These are phyloP conservation scores for Mohoua ochrocephala DNA, from an alignment of 2,113 vertebrate genomes.

Conservation along the genomic window DNA sequence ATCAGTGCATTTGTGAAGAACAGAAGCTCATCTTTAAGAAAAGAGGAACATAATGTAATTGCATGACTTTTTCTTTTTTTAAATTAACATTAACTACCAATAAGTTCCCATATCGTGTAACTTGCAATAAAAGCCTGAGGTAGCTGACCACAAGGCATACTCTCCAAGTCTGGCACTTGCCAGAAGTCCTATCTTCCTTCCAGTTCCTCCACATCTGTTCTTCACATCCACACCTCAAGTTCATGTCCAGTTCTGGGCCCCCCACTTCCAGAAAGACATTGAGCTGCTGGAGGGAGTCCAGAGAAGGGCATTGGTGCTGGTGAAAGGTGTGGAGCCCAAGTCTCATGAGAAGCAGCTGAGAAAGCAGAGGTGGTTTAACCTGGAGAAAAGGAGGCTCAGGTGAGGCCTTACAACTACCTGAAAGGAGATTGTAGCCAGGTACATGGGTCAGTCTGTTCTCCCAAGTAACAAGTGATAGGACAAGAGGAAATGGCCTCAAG, in stretches of 20 bases:
- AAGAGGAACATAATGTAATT: background rate
- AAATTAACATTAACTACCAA: background rate
- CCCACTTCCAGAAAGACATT: background rate
- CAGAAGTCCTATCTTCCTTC: background rate
- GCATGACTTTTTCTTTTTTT: background rate
- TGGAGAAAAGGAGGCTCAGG: background rate
- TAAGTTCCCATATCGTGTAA: background rate
- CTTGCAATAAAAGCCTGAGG: background rate
- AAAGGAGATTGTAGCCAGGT: background rate
- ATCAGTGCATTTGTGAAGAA: background rate
- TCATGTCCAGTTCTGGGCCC: background rate
- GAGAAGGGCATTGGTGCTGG: background rate
- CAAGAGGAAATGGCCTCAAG: background rate
- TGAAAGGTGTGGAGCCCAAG: background rate
- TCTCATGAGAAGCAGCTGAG: background rate
- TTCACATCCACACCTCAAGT: background rate
- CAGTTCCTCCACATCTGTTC: background rate
- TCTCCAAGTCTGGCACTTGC: background rate
- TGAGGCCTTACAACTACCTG: background rate
- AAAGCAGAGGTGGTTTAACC: background rate
- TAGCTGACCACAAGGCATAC: background rate
- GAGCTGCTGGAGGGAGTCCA: background rate
- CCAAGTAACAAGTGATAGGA: background rate
- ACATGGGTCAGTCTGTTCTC: background rate
- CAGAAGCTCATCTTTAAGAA: background rate